Percentiles rank a stretch among this genome's conserved stretches.
phyloP scores from a whole-genome alignment of 2,113 vertebrate species.

The Colistium nudipinnis region DNA sequence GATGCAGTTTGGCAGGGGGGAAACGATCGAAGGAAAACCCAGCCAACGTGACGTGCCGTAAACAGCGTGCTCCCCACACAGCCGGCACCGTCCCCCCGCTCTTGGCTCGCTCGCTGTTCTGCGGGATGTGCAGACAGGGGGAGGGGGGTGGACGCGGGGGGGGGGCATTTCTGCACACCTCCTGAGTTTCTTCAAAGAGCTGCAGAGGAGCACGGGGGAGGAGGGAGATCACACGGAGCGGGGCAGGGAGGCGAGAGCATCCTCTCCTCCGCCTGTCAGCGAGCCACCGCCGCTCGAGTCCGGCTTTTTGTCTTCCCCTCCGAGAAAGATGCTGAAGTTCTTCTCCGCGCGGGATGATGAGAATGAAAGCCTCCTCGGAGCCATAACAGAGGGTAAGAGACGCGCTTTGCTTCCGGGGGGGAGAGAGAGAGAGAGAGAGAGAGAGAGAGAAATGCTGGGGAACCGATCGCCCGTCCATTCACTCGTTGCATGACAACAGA shows the following conservation, averaged over 20 bases:
- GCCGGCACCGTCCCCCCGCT: conserved; percentile 17
- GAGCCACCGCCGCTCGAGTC: conserved; percentile 34
- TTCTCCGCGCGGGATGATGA: conserved; percentile 78
- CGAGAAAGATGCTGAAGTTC: conserved; percentile 78
- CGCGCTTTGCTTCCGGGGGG: too few species aligned
- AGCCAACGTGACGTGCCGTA: too few species aligned
- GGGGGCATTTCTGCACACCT: conserved; percentile 72
- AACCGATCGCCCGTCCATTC: too few species aligned
- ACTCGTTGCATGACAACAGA: conserved; percentile 5
- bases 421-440: too few species aligned
- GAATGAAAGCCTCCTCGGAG: conserved; percentile 77
- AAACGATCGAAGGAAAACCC: too few species aligned
- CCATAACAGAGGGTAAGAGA: conserved; percentile 72
- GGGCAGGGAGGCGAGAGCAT: conserved; percentile 52
- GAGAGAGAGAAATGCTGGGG: too few species aligned
- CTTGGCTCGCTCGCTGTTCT: conserved; percentile 50
- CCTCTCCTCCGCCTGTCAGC: conserved; percentile 46
- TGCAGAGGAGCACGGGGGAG: conserved; percentile 69
- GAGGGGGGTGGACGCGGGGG: not conserved
- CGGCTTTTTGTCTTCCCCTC: conserved; percentile 19
- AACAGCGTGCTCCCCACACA: too few species aligned
- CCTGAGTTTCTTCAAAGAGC: conserved; percentile 76
- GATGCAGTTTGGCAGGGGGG: too few species aligned
- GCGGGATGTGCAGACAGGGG: conserved; percentile 51
- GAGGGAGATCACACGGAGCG: conserved; percentile 50